Percentiles rank a stretch among this genome's conserved stretches.
phyloP scores from a whole-genome alignment of 1,140 invertebrate species.

The Euwallacea fornicatus region DNA sequence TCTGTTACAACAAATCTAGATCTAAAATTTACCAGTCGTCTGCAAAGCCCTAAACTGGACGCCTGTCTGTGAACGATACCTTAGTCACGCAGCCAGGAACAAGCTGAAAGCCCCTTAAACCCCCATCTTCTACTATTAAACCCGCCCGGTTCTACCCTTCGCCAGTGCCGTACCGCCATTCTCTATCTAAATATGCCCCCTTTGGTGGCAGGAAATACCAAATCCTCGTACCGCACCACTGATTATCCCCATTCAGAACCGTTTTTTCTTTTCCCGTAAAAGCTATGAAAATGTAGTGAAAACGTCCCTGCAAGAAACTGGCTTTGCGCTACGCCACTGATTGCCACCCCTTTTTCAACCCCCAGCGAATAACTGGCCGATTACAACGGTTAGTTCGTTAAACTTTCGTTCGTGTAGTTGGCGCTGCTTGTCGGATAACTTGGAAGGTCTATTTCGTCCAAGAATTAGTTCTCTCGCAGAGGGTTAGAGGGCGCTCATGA shows the following conservation, averaged over 20 bases:
- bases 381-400: slow-evolving; percentile 18
- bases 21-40: too few relatives aligned
- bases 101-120: slow-evolving; percentile 21
- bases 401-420: slow-evolving; percentile 34
- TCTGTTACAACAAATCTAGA: too few relatives aligned
- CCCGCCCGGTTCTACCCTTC: slow-evolving; percentile 6
- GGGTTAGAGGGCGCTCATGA: neutral
- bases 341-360: neutral
- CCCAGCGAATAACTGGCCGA: slow-evolving; percentile 1
- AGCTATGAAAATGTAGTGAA: too few relatives aligned
- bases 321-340: neutral
- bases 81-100: slow-evolving; percentile 22
- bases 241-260: too few relatives aligned
- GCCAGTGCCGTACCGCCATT: neutral
- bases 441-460: slow-evolving; percentile 19
- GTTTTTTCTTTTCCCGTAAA: too few relatives aligned
- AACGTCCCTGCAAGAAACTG: too few relatives aligned
- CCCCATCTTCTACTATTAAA: slow-evolving; percentile 11
- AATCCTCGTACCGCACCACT: too few relatives aligned
- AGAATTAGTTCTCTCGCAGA: slow-evolving; percentile 38
- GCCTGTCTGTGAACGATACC: slow-evolving; percentile 11
- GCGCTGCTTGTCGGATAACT: slow-evolving; percentile 41
- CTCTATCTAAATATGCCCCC: too few relatives aligned
- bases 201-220: too few relatives aligned
- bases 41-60: neutral